Conservation (phyloP, 2,888 invertebrate species). For the Periphyllus acericola region DNA sequence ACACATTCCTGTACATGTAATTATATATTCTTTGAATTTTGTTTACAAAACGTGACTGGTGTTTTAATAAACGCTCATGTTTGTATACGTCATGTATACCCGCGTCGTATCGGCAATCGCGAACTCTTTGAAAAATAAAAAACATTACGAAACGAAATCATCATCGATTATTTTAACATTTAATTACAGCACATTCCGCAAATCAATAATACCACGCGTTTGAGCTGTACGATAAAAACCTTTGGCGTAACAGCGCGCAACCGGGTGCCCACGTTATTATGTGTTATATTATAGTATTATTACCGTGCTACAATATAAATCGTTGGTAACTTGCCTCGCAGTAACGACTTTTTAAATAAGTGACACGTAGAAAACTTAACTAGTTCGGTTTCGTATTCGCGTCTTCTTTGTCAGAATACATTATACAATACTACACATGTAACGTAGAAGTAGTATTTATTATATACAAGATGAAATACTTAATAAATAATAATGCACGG, state of each 20-base stretch:
- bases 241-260: neutral
- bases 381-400: neutral
- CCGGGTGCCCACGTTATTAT: no score
- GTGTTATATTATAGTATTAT: no score
- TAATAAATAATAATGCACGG: neutral
- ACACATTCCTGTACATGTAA: neutral
- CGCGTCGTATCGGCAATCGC: no score
- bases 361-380: neutral
- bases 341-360: neutral
- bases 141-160: neutral
- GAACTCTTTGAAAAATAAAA: neutral
- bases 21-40: conserved; percentile 1
- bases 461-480: neutral
- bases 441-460: neutral
- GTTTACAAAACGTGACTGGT: neutral
- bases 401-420: neutral
- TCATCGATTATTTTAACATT: neutral
- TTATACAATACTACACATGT: neutral
- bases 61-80: neutral
- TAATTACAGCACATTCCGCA: neutral
- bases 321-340: neutral
- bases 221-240: neutral
- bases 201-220: neutral
- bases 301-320: no score
- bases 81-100: neutral